Evolutionary conservation across 2,888 invertebrate species (phyloP).

Genomic region (Caenorhabditis afra): DNA sequence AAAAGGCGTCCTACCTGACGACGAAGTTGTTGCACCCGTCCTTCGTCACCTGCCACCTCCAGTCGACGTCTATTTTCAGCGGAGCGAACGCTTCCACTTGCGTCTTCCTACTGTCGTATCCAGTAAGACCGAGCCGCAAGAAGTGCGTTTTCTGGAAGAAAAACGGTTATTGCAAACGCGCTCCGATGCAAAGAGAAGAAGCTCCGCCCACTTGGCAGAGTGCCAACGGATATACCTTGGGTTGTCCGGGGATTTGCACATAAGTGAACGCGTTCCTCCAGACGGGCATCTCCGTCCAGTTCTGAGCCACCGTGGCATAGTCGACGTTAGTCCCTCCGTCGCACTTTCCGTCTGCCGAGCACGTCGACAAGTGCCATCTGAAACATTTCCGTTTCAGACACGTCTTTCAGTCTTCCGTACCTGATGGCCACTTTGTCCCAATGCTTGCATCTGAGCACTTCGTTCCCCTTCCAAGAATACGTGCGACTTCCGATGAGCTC

Average conservation of each 20-base stretch:
- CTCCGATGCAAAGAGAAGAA: background rate
- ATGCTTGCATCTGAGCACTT: slow-evolving; percentile 65
- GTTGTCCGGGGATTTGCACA: slow-evolving; percentile 61
- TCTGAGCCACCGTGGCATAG: slow-evolving; percentile 59
- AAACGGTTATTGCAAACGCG: background rate
- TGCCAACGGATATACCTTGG: slow-evolving; percentile 23
- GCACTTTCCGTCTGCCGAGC: slow-evolving; percentile 50
- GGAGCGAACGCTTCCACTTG: slow-evolving; percentile 63
- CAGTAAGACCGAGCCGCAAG: slow-evolving; percentile 59
- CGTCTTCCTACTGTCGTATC: slow-evolving; percentile 58
- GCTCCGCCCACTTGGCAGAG: background rate
- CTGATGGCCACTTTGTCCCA: slow-evolving; percentile 72
- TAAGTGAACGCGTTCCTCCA: slow-evolving; percentile 73
- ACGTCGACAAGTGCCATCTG: slow-evolving; percentile 71
- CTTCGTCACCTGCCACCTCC: slow-evolving; percentile 67
- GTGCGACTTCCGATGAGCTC: slow-evolving; percentile 70
- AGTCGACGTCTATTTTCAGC: slow-evolving; percentile 70
- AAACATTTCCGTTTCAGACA: background rate
- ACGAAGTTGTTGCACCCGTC: slow-evolving; percentile 69
- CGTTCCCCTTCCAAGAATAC: slow-evolving; percentile 67
- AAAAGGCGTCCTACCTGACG: slow-evolving; percentile 63
- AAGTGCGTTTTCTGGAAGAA: slow-evolving; percentile 43
- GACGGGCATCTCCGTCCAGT: slow-evolving; percentile 60
- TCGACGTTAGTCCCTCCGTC: slow-evolving; percentile 66
- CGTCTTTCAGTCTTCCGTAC: slow-evolving; percentile 28